Evolutionary conservation across 2,797 vertebrate species (phyloP), one percentile per base, ranked within the genome.

Genomic region (Sandelia bainsii): DNA sequence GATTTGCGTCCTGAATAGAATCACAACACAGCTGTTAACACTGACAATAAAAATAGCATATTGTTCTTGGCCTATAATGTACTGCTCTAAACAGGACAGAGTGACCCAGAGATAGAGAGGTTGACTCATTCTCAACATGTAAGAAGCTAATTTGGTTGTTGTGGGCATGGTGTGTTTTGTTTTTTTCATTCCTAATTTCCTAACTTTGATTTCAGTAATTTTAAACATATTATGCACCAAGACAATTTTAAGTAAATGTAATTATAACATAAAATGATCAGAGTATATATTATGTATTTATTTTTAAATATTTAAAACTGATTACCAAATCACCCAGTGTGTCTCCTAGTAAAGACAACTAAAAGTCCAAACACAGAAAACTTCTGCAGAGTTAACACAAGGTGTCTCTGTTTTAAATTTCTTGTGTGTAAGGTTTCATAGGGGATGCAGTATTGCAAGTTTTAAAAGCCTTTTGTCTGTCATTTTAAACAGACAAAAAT

Each of bases 381-480:
- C 17, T 65, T 63, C 74, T 17, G n/a, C 17, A 10, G 23, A 51
- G 49, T 12, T 32, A 40, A 58, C 44, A 5, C 12, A 40, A 8
- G 34, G 6, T 40, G 27, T 62, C 19, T 45, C 34, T 29, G 5
- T 42, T 75, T 71, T 42, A 67, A 63, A 54, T 40, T 22, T 61
- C 6, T 49, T 23, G 9, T 46, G 51, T 50, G 11, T 71, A n/a
- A 73, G 40, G 32, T 72, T 71, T 45, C 19, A 61, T 13, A 13
- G 14, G 20, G 54, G 42, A 23, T 37, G 19, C 44, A 37, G 3
- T 64, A 70, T 62, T 66, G 46, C 19, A 58, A 12, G 51, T 50
- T 58, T 37, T 40, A 46, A 62, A 74, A 64, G 68, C 27, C 50
- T 29, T 60, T 56, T 69, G 25, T 78, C 61, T 59, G 50, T 62